Evolutionary conservation across 2,113 vertebrate species (phyloP).

Genomic region (Rallus limicola): DNA sequence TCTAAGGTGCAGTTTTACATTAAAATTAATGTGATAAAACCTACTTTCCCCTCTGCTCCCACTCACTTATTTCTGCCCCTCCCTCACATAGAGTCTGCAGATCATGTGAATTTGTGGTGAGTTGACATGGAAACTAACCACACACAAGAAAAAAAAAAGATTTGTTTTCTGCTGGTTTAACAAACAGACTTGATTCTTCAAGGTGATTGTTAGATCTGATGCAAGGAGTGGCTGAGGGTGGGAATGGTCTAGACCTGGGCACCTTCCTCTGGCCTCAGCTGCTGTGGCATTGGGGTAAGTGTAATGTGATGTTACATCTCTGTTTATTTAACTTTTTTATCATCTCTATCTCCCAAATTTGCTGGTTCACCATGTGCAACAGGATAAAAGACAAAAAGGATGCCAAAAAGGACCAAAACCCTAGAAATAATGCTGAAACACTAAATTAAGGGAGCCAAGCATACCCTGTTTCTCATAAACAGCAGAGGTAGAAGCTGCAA

Average conservation of each 20-base stretch:
- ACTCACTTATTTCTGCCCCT: neutral
- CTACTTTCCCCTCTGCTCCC: neutral
- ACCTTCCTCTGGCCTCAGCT: neutral
- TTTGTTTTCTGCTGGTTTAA: neutral
- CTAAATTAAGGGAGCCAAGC: neutral
- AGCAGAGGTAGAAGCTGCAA: neutral
- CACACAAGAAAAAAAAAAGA: neutral
- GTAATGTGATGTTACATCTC: neutral
- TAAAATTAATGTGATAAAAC: neutral
- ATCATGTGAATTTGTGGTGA: rapidly evolving
- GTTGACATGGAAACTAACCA: neutral
- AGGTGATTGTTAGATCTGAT: neutral
- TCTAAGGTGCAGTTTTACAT: neutral
- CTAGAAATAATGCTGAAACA: neutral
- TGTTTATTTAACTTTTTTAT: neutral
- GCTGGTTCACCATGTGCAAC: neutral
- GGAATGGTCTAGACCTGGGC: rapidly evolving
- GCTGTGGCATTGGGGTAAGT: neutral
- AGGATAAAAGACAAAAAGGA: neutral
- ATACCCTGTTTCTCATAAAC: neutral
- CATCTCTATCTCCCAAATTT: neutral
- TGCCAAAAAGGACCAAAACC: neutral
- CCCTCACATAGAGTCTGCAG: neutral
- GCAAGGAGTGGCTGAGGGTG: rapidly evolving
- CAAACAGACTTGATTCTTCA: neutral